Evolutionary conservation across 2,113 vertebrate species (phyloP).

Genomic region (Neodontobutis hainanensis): DNA sequence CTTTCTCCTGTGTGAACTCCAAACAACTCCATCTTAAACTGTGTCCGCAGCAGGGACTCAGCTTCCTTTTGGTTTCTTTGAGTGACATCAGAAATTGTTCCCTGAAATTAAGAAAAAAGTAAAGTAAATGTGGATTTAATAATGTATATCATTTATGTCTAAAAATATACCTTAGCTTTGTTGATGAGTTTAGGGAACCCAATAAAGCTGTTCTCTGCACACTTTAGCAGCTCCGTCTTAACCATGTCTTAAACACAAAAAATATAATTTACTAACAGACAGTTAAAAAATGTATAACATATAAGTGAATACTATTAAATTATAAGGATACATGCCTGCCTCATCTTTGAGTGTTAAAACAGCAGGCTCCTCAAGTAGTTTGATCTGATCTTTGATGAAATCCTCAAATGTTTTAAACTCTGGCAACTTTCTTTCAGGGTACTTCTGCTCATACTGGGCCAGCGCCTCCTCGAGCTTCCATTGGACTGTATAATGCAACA

Average conservation of each 20-base stretch:
- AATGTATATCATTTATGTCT: too few relatives aligned
- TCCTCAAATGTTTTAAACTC: conserved; percentile 87
- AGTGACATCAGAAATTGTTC: conserved; percentile 79
- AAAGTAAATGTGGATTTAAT: too few relatives aligned
- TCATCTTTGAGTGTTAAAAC: conserved; percentile 71
- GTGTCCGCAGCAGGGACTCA: conserved; percentile 73
- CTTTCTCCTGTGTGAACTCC: conserved; percentile 84
- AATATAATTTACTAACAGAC: neutral
- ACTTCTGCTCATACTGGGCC: conserved; percentile 72
- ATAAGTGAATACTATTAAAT: neutral
- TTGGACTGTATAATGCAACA: conserved; percentile 66
- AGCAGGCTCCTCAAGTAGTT: conserved; percentile 81
- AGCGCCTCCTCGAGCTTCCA: conserved; percentile 37
- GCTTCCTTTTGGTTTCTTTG: conserved; percentile 64
- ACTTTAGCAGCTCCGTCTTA: neutral
- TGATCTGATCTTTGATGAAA: conserved; percentile 81
- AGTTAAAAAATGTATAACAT: neutral
- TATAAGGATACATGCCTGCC: conserved; percentile 31
- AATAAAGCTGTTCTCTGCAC: neutral
- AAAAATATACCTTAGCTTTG: neutral
- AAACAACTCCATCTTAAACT: conserved; percentile 88
- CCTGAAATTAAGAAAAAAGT: conserved; percentile 59
- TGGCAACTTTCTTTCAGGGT: conserved; percentile 84
- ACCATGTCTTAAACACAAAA: neutral
- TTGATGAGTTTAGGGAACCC: neutral